Evolutionary conservation across 2,797 vertebrate genomes (phyloP).

Genomic region (Hoplostethus mediterraneus): DNA sequence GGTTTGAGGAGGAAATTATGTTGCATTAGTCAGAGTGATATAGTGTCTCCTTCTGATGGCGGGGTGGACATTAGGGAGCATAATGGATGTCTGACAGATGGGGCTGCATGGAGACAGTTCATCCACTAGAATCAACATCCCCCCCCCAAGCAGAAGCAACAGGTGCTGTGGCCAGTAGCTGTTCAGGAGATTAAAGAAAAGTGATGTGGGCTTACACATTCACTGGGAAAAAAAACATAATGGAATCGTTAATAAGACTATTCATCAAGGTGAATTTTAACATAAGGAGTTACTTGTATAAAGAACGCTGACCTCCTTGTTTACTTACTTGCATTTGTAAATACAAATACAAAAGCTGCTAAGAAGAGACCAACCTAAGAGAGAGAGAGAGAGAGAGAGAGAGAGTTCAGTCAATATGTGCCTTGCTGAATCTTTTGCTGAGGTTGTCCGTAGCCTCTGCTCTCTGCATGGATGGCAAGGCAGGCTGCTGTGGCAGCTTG

Average conservation of each 20-base stretch:
- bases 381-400: not conserved
- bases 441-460: constrained; percentile 47
- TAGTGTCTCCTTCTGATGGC: constrained; percentile 25
- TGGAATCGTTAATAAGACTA: not conserved
- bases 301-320: constrained; percentile 3
- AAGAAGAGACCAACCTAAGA: constrained; percentile 13
- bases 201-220: constrained; percentile 8
- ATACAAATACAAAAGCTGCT: constrained; percentile 15
- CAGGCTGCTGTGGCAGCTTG: constrained; percentile 71
- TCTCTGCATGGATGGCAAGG: constrained; percentile 56
- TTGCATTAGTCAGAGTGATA: constrained; percentile 63
- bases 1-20: constrained; percentile 59
- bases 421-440: constrained; percentile 26
- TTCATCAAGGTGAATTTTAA: constrained; percentile 20
- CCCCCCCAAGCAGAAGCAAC: constrained; percentile 43
- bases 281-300: not conserved
- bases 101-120: not conserved
- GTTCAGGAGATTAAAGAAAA: constrained; percentile 31
- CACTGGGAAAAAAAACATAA: too few species aligned
- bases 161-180: constrained; percentile 23
- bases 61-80: constrained; percentile 31
- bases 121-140: not conserved
- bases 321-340: constrained; percentile 17
- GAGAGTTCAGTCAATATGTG: constrained; percentile 41
- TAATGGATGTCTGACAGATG: constrained; percentile 47